Conservation (phyloP, 2,888 invertebrate genomes). For the Muscina levida region DNA sequence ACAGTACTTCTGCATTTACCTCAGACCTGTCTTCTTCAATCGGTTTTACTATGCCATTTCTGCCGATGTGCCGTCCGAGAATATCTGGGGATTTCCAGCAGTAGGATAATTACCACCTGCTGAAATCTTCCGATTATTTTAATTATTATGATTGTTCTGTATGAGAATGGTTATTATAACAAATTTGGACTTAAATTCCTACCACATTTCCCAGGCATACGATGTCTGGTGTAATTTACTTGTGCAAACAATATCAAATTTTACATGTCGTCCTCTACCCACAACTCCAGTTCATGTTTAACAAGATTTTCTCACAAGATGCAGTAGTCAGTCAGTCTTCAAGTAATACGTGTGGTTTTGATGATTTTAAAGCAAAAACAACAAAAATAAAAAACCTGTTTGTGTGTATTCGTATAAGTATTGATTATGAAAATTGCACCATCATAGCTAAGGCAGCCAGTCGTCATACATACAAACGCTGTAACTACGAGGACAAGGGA, state of each 20-base stretch:
- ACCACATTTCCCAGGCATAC: neutral
- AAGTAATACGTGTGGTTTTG: constrained; percentile 47
- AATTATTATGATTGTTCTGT: too few species aligned
- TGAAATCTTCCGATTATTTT: too few species aligned
- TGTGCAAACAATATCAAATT: constrained; percentile 27
- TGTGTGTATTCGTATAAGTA: neutral
- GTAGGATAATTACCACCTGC: too few species aligned
- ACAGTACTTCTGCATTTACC: too few species aligned
- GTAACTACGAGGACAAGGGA: too few species aligned
- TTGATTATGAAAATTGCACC: constrained; percentile 32
- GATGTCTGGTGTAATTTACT: constrained; percentile 37
- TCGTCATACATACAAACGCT: neutral
- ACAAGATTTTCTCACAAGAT: constrained; percentile 33
- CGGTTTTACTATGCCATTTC: too few species aligned
- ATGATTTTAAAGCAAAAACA: constrained; percentile 26
- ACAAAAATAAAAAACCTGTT: too few species aligned
- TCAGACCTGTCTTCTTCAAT: too few species aligned
- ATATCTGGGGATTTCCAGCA: too few species aligned
- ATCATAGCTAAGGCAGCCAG: neutral
- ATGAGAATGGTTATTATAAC: too few species aligned
- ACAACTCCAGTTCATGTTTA: neutral
- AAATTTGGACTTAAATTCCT: too few species aligned
- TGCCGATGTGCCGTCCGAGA: too few species aligned
- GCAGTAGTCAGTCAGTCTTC: constrained; percentile 21
- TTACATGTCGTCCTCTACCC: neutral